Percentiles rank a stretch among this genome's conserved stretches.
These are phyloP conservation scores for Illadopsis cleaveri DNA, from an alignment of 2,113 vertebrate genomes.

Conservation along the genomic window DNA sequence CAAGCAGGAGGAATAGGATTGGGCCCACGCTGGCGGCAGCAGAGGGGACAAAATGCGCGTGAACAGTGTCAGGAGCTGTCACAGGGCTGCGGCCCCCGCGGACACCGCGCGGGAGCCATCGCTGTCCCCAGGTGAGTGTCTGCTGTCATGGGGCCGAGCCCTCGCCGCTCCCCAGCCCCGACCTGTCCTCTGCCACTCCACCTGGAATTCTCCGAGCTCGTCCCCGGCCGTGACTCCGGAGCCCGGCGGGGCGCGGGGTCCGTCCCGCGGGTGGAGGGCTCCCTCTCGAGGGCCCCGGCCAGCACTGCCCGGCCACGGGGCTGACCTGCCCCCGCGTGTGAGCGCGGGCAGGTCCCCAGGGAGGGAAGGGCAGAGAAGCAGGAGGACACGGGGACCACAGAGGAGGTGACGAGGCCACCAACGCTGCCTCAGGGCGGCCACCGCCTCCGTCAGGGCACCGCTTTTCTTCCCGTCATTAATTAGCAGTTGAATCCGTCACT, in stretches of 20 bases:
- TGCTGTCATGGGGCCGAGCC: background rate
- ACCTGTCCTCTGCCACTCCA: rapidly evolving
- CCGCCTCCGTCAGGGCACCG: background rate
- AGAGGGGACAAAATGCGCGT: background rate
- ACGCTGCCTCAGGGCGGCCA: background rate
- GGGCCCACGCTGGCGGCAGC: background rate
- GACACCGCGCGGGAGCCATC: rapidly evolving
- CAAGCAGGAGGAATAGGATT: rapidly evolving
- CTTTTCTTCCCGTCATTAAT: background rate
- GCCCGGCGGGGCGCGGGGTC: background rate
- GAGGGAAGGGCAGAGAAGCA: rapidly evolving
- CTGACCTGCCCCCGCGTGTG: background rate
- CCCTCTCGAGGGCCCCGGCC: slow-evolving; percentile 25
- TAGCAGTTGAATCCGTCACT: background rate
- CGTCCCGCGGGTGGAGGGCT: background rate
- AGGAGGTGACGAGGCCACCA: background rate
- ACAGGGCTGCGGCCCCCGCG: background rate
- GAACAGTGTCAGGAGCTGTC: background rate
- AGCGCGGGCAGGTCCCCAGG: background rate
- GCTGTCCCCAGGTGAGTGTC: rapidly evolving
- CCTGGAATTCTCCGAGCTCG: background rate
- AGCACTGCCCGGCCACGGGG: background rate
- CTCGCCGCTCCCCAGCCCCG: background rate
- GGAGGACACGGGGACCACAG: background rate
- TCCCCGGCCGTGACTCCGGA: background rate